Percentiles rank a stretch among this genome's conserved stretches.
Evolutionary conservation across 2,113 vertebrate species (phyloP).

Genomic region (Cephalopholis sonnerati): DNA sequence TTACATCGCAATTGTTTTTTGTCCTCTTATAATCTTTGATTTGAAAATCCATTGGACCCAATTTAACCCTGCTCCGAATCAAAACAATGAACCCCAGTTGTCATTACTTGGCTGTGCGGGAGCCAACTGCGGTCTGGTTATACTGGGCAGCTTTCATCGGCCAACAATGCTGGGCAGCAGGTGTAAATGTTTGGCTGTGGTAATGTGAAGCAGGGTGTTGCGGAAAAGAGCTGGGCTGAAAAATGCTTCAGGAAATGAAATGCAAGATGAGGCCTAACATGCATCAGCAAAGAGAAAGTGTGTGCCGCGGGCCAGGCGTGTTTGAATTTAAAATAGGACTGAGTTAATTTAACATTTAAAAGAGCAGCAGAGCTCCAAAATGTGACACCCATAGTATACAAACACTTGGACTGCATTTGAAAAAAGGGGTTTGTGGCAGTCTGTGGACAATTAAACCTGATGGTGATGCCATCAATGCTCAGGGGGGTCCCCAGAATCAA

Average conservation of each 20-base stretch:
- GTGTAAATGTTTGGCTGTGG: constrained; percentile 29
- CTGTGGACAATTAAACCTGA: not conserved
- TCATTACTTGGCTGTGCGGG: accelerated
- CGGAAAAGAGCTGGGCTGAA: accelerated
- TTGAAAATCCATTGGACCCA: not conserved
- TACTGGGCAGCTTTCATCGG: constrained; percentile 13
- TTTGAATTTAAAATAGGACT: not conserved
- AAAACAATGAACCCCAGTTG: not conserved
- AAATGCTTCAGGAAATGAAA: constrained; percentile 14
- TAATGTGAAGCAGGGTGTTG: constrained; percentile 12
- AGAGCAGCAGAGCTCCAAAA: not conserved
- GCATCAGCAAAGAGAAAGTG: not conserved
- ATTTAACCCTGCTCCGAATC: not conserved
- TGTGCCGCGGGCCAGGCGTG: not conserved
- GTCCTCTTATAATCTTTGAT: not conserved
- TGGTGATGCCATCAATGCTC: not conserved
- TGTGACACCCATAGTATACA: not conserved
- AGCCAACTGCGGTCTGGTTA: not conserved
- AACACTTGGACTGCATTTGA: not conserved
- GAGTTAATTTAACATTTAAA: not conserved
- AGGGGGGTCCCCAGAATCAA: not conserved
- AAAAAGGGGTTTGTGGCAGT: not conserved
- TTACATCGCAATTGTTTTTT: not conserved
- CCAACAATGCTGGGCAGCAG: constrained; percentile 35
- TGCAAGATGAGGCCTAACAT: not conserved